Evolutionary conservation across 2,113 vertebrate species (phyloP).

Genomic region (Xiphophorus couchianus): DNA sequence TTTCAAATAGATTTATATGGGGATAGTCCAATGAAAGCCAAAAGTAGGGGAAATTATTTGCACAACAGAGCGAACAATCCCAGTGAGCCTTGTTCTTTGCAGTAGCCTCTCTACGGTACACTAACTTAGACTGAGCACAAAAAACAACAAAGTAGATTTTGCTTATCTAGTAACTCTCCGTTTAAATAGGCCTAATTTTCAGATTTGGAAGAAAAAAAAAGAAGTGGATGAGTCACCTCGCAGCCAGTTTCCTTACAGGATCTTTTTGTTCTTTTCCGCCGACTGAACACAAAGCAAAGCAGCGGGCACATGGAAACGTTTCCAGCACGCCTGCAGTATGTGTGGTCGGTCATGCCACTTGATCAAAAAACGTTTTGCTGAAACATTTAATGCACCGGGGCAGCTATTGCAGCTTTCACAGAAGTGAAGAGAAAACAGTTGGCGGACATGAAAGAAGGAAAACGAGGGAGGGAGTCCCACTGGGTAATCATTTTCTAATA

Average conservation of each 20-base stretch:
- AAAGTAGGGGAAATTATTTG: too few species aligned
- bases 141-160: constrained; percentile 45
- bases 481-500: constrained; percentile 68
- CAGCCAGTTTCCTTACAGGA: constrained; percentile 51
- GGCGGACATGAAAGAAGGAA: constrained; percentile 10
- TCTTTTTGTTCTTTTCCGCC: constrained; percentile 54
- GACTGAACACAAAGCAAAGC: constrained; percentile 49
- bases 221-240: constrained; percentile 65
- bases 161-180: constrained; percentile 42
- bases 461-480: constrained; percentile 37
- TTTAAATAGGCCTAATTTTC: constrained; percentile 51
- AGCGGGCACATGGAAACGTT: constrained; percentile 73
- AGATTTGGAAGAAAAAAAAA: constrained; percentile 17
- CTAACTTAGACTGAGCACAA: background rate
- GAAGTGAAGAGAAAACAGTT: constrained; percentile 18
- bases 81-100: too few species aligned
- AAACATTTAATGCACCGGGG: constrained; percentile 43
- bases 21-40: too few species aligned
- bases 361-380: constrained; percentile 67
- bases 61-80: too few species aligned
- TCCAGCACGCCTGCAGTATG: constrained; percentile 56
- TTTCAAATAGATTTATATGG: too few species aligned
- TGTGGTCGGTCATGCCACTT: constrained; percentile 57
- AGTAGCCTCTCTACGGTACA: too few species aligned
- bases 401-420: constrained; percentile 42